phyloP scores from a whole-genome alignment of 2,888 invertebrate species.

The Microctonus aethiopoides region DNA sequence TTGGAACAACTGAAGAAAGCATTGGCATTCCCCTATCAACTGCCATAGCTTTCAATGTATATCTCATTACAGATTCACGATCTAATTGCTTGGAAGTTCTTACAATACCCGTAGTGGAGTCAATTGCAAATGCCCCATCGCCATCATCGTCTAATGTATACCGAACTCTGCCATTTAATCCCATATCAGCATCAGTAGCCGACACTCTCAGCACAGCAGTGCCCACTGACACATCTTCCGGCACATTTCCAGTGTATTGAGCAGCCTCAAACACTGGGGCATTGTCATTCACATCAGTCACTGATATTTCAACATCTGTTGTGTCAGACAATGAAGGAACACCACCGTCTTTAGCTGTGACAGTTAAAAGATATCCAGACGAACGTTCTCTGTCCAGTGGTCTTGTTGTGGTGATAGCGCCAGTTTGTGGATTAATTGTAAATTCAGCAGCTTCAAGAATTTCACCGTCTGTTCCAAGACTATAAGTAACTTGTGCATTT shows the following conservation, averaged over 20 bases:
- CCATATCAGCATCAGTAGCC: conserved; percentile 87
- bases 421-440: conserved; percentile 90
- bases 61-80: conserved; percentile 87
- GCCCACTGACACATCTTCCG: conserved; percentile 89
- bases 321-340: conserved; percentile 91
- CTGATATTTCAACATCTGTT: conserved; percentile 94
- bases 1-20: conserved; percentile 75
- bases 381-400: conserved; percentile 85
- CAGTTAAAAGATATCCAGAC: conserved; percentile 85
- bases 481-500: conserved; percentile 90
- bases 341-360: conserved; percentile 94
- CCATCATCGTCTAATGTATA: conserved; percentile 83
- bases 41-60: conserved; percentile 87
- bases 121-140: conserved; percentile 92
- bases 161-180: conserved; percentile 85
- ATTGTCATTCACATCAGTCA: conserved; percentile 97
- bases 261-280: conserved; percentile 87
- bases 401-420: conserved; percentile 90
- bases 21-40: conserved; percentile 89
- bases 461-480: conserved; percentile 74
- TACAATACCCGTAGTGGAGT: conserved; percentile 91
- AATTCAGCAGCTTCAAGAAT: conserved; percentile 75
- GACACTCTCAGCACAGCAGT: conserved; percentile 82
- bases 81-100: conserved; percentile 91
- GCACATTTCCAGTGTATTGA: conserved; percentile 83